Percentiles rank a stretch among this genome's conserved stretches.
These are phyloP conservation scores for Tiliqua scincoides DNA, from an alignment of 2,113 vertebrate species.

Conservation along the genomic window DNA sequence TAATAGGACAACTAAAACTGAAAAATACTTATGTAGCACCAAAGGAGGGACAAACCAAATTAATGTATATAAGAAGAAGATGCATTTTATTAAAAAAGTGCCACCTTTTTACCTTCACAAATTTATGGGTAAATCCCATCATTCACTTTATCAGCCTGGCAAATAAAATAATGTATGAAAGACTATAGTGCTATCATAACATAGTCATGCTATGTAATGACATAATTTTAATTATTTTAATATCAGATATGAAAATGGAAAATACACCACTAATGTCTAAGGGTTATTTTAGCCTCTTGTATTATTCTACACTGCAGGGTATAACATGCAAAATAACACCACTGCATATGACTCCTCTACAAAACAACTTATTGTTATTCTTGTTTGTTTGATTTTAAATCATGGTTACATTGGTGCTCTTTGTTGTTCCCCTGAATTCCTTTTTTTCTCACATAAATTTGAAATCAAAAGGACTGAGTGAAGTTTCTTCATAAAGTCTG, in stretches of 20 bases:
- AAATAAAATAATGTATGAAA: not conserved
- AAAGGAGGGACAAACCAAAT: not conserved
- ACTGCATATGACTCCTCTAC: not conserved
- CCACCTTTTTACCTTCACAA: not conserved
- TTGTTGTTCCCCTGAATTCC: not conserved
- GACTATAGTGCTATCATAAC: not conserved
- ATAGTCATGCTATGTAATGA: not conserved
- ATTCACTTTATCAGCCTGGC: not conserved
- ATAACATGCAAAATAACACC: not conserved
- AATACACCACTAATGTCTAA: not conserved
- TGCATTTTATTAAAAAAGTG: not conserved
- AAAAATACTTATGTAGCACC: not conserved
- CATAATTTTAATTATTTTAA: not conserved
- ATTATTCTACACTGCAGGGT: not conserved
- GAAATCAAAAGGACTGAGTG: not conserved
- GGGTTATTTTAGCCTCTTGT: not conserved
- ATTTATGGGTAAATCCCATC: not conserved
- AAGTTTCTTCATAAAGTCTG: not conserved
- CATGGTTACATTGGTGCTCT: not conserved
- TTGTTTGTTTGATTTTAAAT: not conserved
- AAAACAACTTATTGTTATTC: not conserved
- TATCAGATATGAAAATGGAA: not conserved
- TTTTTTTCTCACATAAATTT: not conserved
- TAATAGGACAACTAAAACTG: not conserved
- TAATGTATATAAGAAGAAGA: conserved; percentile 12